Evolutionary conservation across 2,113 vertebrate species (phyloP), one percentile per base, ranked within the genome.

Genomic region (Elanus axillaris): DNA sequence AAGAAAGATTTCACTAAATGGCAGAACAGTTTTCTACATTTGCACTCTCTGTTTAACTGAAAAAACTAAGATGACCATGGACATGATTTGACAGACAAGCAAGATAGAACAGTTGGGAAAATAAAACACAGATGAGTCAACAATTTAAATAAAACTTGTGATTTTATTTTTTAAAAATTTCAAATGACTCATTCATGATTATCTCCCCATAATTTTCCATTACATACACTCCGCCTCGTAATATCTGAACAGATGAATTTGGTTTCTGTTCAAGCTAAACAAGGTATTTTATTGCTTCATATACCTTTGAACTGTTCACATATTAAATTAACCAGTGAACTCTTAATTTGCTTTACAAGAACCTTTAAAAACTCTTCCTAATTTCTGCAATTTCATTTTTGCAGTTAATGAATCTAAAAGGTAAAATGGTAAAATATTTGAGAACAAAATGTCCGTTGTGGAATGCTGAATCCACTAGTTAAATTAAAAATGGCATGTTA

Each of bases 141-240:
- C 82, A 94, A 95, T 93, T 96, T 94, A 95, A 96, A 96, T 83
- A 95, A 95, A 97, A 95, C 86, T 72, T 87, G 82, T 95, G 93
- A 93, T 78, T 85, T 88, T 97, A 92, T 96, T 96, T 94, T 89
- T 73, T 21, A 60, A 64, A 94, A 88, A 60, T 27, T 95, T 75
- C 75, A 89, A 77, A 68, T 97, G 96, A 97, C 82, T 98, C 95
- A 97, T 53, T 87, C 21, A 76, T 62, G 9, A 92, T 92, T 86
- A 95, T 86, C 31, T 81, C n/a, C 45, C 36, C 81, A 87, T 73
- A 93, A 80, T 90, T 88, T 96, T 96, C 68, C 47, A 45, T 64
- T 93, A 74, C 58, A 90, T 64, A 80, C 36, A 67, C 48, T 74
- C 34, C 0, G 1, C 52, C 73, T 95, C 27, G 27, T 77, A 95